Conservation (phyloP, 2,797 vertebrate genomes). For the Enteromius treurensis region DNA sequence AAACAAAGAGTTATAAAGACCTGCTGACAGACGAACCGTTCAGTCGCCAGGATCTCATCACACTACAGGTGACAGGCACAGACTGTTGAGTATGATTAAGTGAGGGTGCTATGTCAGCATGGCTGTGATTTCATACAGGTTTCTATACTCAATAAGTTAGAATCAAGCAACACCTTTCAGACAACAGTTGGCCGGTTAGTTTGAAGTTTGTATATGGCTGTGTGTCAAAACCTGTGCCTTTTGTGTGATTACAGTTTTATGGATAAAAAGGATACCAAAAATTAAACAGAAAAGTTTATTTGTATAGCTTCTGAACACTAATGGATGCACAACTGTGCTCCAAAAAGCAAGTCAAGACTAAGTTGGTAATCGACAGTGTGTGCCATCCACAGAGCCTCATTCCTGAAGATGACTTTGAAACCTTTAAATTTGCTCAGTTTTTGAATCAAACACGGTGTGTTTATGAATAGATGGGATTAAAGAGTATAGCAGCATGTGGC, state of each 20-base stretch:
- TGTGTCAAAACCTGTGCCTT: background rate
- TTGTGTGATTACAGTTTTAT: background rate
- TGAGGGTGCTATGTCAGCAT: background rate
- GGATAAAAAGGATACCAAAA: background rate
- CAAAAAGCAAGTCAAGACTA: background rate
- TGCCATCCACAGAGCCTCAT: background rate
- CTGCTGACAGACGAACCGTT: slow-evolving; percentile 92
- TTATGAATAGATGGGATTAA: slow-evolving; percentile 5
- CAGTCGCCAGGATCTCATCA: slow-evolving; percentile 90
- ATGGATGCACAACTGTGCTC: background rate
- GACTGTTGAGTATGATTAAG: background rate
- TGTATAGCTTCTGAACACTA: background rate
- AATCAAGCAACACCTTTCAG: background rate
- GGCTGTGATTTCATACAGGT: background rate
- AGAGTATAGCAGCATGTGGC: background rate
- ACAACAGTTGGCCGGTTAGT: background rate
- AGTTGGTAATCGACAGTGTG: background rate
- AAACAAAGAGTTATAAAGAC: slow-evolving; percentile 93
- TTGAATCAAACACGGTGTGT: background rate
- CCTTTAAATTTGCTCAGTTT: background rate
- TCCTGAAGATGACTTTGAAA: background rate
- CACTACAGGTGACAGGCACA: slow-evolving; percentile 81
- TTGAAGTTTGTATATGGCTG: background rate
- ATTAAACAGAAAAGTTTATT: background rate
- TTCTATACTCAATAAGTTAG: background rate